Evolutionary conservation across 1,140 invertebrate species (phyloP), one percentile per base, ranked within the genome.

Genomic region (Aphelinus certus): DNA sequence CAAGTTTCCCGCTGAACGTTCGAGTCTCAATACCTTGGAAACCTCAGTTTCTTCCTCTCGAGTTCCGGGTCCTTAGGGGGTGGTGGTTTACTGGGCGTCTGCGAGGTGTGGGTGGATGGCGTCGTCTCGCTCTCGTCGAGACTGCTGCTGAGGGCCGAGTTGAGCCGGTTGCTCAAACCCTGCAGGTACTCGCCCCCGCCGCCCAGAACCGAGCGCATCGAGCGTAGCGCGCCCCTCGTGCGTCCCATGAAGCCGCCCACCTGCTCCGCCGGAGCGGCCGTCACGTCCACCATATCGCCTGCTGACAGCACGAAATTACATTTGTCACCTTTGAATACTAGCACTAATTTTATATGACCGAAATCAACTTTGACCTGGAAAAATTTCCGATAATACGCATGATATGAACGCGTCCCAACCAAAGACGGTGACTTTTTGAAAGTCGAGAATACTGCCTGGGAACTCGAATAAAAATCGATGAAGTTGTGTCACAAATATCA

Each of bases 101-200:
- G 66, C 7, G 70, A 61, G 0, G 71, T 76, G n/a, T 76, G 64
- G 1, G 81, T 80, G 10, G 83, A 81, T 0, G 82, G 81, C 42
- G 86, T 85, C 10, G 82, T 85, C 46, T 87, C 85, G 56, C 81
- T 88, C 69, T 88, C 87, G 73, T 88, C 86, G 65, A 87, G 80
- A 76, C 86, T 88, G 71, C 80, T 88, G 61, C 85, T 87, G 9
- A 88, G 75, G 64, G 84, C 87, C 43, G 86, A 85, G 62, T 86
- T 86, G 79, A 88, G 84, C 77, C 83, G 83, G 51, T 80, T 88
- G 48, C 87, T 82, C 47, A 88, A 77, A 72, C 85, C 87, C 66
- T 88, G 87, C 7, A 88, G 82, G 73, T 88, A 88, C 73, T 87
- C 87, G 10, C 86, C 83, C 48, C 86, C 83, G 61, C 81, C 87